Base-by-base conservation (phyloP, 2,797 vertebrate species). In the Poecilia picta region DNA sequence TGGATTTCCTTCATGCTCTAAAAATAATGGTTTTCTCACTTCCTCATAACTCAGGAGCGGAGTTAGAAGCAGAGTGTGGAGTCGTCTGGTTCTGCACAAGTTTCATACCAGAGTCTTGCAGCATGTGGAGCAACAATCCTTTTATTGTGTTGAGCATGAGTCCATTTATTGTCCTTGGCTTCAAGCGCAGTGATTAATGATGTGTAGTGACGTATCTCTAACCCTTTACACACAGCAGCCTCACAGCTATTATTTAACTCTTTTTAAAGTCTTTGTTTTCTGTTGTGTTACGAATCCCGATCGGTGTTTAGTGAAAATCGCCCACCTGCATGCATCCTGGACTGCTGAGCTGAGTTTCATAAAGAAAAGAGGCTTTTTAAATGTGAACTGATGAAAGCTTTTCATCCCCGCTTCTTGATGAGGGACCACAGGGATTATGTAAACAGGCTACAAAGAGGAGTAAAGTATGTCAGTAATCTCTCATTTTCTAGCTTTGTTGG, bases 361-460 rank as follows among this genome's bases (percentile, higher is more conserved):
- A 90, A 90, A 73, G 64, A 82, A 85, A 75, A 70, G 74, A 47
- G 82, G 77, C 87, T 90, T 87, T 91, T 85, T 77, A 62, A 57
- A 13, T 70, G 72, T 83, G 86, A 77, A 76, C 4, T 39, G 87
- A 90, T 92, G 91, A 90, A 91, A 92, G 91, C 88, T 85, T 90
- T 92, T 93, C 89, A 89, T 90, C 82, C 83, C 16, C 2, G 23
- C 79, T 84, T 10, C 89, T 86, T 83, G 89, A 92, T 92, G 89
- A 93, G 74, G 84, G 88, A 84, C 88, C 74, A 84, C 39, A 36
- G 79, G 81, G 90, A 90, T 93, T 93, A 91, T 91, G 88, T 89
- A 92, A 93, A 92, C 90, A 88, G 82, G 84, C 89, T 83, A 90
- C 89, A 92, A 90, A 94, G 87, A 86, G 78, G 74, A 85, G 81